A percentile compares a stretch with the other conserved stretches of the same genome.
Conservation (phyloP, 64 coral and sea anemone genomes). For the Stylophora pistillata region DNA sequence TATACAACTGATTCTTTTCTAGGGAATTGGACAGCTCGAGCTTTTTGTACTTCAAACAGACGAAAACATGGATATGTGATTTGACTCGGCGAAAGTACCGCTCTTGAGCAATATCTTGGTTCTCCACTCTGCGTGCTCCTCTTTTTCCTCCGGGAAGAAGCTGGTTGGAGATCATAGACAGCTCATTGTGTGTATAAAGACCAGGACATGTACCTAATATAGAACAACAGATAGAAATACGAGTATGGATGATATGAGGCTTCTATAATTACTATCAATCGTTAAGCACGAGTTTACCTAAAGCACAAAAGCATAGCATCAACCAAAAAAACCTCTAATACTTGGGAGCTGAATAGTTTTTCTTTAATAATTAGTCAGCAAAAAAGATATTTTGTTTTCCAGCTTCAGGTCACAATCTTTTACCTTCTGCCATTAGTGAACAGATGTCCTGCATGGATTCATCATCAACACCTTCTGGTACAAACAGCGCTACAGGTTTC, state of each 20-base stretch:
- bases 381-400: not conserved
- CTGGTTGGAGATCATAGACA: constrained; percentile 83
- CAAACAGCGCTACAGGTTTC: constrained; percentile 79
- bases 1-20: constrained; percentile 45
- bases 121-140: constrained; percentile 73
- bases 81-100: constrained; percentile 88
- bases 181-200: constrained; percentile 83
- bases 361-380: no score
- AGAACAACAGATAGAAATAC: not conserved
- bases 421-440: constrained; percentile 93
- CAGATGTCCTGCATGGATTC: constrained; percentile 88
- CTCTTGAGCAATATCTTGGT: constrained; percentile 89
- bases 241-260: not conserved
- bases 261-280: no score
- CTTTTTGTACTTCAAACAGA: constrained; percentile 64
- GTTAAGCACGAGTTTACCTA: no score
- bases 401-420: not conserved
- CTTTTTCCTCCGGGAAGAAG: constrained; percentile 87
- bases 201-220: constrained; percentile 87
- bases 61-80: constrained; percentile 83
- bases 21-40: constrained; percentile 19
- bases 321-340: no score
- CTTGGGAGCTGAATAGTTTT: no score
- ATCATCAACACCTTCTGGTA: constrained; percentile 69
- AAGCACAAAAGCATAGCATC: no score